Evolutionary conservation across 2,797 vertebrate genomes (phyloP).

Genomic region (Crax fasciolata): DNA sequence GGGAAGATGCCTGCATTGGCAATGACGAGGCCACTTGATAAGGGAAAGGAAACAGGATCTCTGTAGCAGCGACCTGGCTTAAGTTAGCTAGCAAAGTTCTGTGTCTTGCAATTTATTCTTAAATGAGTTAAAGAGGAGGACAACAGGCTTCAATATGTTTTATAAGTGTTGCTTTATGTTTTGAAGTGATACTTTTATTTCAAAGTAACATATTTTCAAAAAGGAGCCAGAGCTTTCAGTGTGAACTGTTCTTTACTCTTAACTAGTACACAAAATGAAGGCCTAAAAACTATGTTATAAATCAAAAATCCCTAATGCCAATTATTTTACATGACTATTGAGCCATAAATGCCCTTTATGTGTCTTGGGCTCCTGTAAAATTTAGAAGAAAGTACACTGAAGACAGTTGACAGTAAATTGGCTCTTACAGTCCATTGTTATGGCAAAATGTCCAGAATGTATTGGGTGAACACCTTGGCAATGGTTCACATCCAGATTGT

Average conservation of each 20-base stretch:
- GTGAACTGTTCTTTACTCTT: neutral
- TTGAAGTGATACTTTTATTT: neutral
- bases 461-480: conserved; percentile 66
- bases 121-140: neutral
- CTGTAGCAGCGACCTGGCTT: neutral
- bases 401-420: neutral
- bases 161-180: conserved; percentile 5
- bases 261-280: neutral
- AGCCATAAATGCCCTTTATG: conserved; percentile 1
- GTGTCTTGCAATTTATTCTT: neutral
- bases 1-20: neutral
- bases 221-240: neutral
- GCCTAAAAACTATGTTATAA: conserved; percentile 36
- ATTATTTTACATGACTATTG: conserved; percentile 2
- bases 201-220: neutral
- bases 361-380: conserved; percentile 26
- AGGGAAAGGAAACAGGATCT: neutral
- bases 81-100: neutral
- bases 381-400: neutral
- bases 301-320: conserved; percentile 25
- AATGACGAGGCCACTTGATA: neutral
- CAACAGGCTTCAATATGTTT: neutral
- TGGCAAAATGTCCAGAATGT: conserved; percentile 40
- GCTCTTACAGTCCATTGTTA: conserved; percentile 22
- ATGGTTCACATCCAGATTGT: conserved; percentile 60